These are phyloP conservation scores for Argentina silus DNA, from an alignment of 2,797 vertebrate genomes.

Conservation along the genomic window DNA sequence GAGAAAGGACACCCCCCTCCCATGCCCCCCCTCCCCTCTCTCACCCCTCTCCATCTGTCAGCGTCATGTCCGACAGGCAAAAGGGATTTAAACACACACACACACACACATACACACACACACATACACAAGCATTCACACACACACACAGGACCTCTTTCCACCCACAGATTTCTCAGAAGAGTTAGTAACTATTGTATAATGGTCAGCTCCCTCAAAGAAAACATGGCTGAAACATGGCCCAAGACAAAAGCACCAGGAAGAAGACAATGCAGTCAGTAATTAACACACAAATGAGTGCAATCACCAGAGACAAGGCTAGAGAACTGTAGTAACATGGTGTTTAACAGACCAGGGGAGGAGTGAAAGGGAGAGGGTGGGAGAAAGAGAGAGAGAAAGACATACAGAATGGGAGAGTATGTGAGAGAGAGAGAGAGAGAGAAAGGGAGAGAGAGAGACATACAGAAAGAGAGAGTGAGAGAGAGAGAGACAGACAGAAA, in stretches of 20 bases:
- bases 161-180: constrained; percentile 17
- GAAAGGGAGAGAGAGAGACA: background rate
- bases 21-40: constrained; percentile 65
- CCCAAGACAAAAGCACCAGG: constrained; percentile 21
- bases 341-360: background rate
- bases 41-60: constrained; percentile 78
- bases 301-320: background rate
- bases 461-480: background rate
- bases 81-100: constrained; percentile 44
- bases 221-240: constrained; percentile 31
- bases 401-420: background rate
- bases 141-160: background rate
- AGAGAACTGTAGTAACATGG: background rate
- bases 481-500: constrained; percentile 22
- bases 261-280: background rate
- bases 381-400: constrained; percentile 11
- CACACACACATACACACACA: constrained; percentile 26
- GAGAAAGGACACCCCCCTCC: constrained; percentile 62
- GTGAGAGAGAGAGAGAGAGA: constrained; percentile 2
- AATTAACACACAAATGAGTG: constrained; percentile 8
- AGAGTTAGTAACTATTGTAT: constrained; percentile 44
- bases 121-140: constrained; percentile 15
- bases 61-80: constrained; percentile 69
- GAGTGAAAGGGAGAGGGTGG: background rate
- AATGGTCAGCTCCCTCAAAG: constrained; percentile 33